Evolutionary conservation across 2,888 invertebrate genomes (phyloP).

Genomic region (Hecatera dysodea): DNA sequence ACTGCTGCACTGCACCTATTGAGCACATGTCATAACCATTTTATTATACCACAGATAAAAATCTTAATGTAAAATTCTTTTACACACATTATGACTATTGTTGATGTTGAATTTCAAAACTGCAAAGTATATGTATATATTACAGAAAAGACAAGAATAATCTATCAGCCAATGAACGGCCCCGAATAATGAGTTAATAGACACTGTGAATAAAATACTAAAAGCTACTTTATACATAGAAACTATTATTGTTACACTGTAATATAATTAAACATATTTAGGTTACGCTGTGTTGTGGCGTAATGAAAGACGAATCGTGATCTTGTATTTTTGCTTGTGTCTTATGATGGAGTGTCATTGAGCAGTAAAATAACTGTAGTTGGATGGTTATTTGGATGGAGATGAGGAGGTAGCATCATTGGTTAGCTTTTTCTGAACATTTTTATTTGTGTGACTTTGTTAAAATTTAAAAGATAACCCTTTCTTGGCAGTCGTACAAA

Average conservation of each 20-base stretch:
- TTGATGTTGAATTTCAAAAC: conserved; percentile 52
- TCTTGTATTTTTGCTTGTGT: not conserved
- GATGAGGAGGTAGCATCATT: no score
- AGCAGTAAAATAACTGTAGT: no score
- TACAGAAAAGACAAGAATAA: conserved; percentile 46
- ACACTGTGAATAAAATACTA: conserved; percentile 63
- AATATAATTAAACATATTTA: conserved; percentile 48
- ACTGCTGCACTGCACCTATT: no score
- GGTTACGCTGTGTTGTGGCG: conserved; percentile 38
- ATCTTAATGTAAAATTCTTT: conserved; percentile 53
- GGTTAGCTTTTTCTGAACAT: not conserved
- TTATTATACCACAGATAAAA: conserved; percentile 32
- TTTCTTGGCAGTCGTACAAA: no score
- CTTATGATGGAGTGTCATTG: not conserved
- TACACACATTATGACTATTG: conserved; percentile 40
- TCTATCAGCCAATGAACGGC: conserved; percentile 51
- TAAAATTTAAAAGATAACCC: no score
- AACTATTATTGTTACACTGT: conserved; percentile 61
- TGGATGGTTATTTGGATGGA: not conserved
- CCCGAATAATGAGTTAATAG: conserved; percentile 64
- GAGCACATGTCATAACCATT: not conserved
- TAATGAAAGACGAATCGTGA: not conserved
- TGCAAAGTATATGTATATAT: no score
- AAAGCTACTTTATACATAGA: conserved; percentile 66
- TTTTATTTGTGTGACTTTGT: not conserved